phyloP scores from a whole-genome alignment of 2,888 invertebrate genomes.

The Bruchidius siliquastri region DNA sequence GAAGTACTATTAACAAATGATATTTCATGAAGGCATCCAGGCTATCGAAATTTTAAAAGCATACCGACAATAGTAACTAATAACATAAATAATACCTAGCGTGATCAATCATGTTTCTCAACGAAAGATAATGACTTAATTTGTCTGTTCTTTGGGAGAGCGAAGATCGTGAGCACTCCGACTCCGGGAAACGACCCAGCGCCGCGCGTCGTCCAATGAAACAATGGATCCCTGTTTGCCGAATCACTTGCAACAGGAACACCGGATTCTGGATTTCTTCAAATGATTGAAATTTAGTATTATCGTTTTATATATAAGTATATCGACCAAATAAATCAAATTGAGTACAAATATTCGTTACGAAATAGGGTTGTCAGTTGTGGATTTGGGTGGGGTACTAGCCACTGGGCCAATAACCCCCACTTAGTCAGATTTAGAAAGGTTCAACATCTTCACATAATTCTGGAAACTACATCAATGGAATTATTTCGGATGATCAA shows the following conservation, averaged over 20 bases:
- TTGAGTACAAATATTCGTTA: no score
- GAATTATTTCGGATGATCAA: no score
- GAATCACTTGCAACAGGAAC: not conserved
- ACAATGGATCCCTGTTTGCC: not conserved
- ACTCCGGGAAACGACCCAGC: not conserved
- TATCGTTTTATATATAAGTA: no score
- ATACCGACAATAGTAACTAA: not conserved
- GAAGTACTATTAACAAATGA: not conserved
- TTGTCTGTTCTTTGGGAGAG: conserved; percentile 25
- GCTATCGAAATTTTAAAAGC: not conserved
- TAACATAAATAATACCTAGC: conserved; percentile 37
- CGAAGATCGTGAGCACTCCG: not conserved
- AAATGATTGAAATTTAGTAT: no score
- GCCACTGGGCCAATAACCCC: no score
- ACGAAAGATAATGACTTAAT: conserved; percentile 40
- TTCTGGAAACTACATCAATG: no score
- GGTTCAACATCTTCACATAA: no score
- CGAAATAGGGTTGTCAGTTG: no score
- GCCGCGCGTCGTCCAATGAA: not conserved
- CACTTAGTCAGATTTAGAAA: no score
- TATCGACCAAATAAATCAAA: no score
- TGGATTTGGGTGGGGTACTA: no score
- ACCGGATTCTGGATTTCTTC: not conserved
- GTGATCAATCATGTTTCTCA: conserved; percentile 38
- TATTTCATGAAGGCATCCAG: not conserved